Conservation (phyloP, 2,797 vertebrate species). For the Sebastes trivittatus region DNA sequence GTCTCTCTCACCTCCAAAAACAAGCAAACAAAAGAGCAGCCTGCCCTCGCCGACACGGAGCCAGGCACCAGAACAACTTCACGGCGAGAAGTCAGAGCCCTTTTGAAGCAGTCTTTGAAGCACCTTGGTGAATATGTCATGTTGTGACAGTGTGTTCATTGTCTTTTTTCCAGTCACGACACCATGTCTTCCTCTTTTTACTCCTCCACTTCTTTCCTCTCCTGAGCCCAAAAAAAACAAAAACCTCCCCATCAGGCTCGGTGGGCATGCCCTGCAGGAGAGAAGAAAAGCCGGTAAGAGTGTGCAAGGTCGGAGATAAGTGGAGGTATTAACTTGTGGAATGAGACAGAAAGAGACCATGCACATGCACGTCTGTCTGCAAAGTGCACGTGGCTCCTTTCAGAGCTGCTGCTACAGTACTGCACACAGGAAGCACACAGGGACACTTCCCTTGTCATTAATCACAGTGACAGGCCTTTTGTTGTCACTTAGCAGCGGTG, state of each 20-base stretch:
- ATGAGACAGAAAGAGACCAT: constrained; percentile 46
- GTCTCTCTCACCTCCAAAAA: constrained; percentile 24
- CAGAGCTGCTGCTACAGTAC: constrained; percentile 29
- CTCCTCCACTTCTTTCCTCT: background rate
- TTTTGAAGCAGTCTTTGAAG: background rate
- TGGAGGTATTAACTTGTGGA: constrained; percentile 60
- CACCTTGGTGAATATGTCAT: constrained; percentile 25
- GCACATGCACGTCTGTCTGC: background rate
- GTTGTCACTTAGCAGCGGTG: constrained; percentile 73
- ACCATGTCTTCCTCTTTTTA: background rate
- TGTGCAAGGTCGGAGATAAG: constrained; percentile 63
- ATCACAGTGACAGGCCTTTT: constrained; percentile 75
- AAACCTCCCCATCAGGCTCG: background rate
- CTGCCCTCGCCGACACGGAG: background rate
- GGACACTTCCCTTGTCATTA: constrained; percentile 67
- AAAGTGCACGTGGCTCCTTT: background rate
- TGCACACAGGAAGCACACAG: constrained; percentile 47
- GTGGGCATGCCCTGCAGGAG: constrained; percentile 29
- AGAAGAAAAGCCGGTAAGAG: constrained; percentile 22
- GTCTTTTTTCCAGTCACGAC: constrained; percentile 1
- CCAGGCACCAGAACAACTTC: background rate
- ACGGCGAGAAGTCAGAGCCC: background rate
- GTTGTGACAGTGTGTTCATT: background rate
- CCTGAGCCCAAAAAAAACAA: constrained; percentile 21
- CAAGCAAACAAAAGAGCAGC: constrained; percentile 21